Evolutionary conservation across 2,888 invertebrate species (phyloP).

Genomic region (Phalera bucephala): DNA sequence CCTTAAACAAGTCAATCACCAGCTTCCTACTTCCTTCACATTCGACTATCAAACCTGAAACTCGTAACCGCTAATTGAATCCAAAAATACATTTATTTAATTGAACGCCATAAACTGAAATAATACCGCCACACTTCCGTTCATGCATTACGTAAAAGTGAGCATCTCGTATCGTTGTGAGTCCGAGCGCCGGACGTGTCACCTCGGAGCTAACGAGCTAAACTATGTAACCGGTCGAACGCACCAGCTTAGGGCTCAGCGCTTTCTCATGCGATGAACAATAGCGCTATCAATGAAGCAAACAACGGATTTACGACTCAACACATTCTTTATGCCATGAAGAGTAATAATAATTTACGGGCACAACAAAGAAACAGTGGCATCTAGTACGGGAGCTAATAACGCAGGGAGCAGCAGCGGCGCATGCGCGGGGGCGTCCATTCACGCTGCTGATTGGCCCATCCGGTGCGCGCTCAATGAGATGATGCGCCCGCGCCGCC

Average conservation of each 20-base stretch:
- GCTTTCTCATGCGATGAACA: conserved; percentile 56
- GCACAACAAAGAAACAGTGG: conserved; percentile 74
- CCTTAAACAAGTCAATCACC: neutral
- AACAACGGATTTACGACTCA: conserved; percentile 66
- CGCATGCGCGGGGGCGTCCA: conserved; percentile 78
- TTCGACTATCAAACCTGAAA: conserved; percentile 4
- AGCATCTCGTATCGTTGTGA: conserved; percentile 15
- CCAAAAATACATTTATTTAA: conserved; percentile 18
- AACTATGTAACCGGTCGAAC: conserved; percentile 45
- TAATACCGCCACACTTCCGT: conserved; percentile 24
- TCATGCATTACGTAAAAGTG: conserved; percentile 22
- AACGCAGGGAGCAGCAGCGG: conserved; percentile 56
- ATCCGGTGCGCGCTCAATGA: conserved; percentile 82
- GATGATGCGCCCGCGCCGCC: conserved; percentile 74
- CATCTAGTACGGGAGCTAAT: conserved; percentile 73
- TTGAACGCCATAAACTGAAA: conserved; percentile 22
- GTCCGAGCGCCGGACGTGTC: conserved; percentile 38
- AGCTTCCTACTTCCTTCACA: neutral
- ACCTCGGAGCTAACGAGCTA: conserved; percentile 50
- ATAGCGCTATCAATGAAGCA: conserved; percentile 60
- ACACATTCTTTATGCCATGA: conserved; percentile 68
- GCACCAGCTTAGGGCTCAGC: conserved; percentile 41
- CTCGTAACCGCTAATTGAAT: conserved; percentile 22
- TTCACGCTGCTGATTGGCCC: conserved; percentile 82
- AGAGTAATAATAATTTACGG: conserved; percentile 75